Percentiles rank a stretch among this genome's conserved stretches.
These are phyloP conservation scores for Chamaea fasciata DNA, from an alignment of 2,113 vertebrate species.

Conservation along the genomic window DNA sequence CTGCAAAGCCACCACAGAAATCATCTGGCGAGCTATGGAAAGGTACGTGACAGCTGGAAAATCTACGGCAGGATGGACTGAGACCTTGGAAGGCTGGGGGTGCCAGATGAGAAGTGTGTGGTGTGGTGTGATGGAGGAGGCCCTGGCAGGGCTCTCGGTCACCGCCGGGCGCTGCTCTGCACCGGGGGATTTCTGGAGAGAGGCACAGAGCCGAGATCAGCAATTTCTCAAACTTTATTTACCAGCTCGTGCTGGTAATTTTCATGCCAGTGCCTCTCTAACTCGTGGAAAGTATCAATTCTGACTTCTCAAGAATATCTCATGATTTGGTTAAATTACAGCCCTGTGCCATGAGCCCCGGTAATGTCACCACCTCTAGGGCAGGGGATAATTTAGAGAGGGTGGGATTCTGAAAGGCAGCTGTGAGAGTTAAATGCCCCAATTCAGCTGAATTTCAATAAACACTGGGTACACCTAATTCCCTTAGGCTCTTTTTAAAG, in stretches of 20 bases:
- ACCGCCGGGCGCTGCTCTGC: neutral
- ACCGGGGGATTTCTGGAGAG: neutral
- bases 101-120: neutral
- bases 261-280: neutral
- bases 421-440: neutral
- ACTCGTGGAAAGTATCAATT: neutral
- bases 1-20: neutral
- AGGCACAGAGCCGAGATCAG: neutral
- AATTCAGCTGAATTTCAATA: neutral
- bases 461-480: neutral
- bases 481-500: neutral
- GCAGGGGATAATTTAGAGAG: neutral
- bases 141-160: slow-evolving; percentile 17
- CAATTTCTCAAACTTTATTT: neutral
- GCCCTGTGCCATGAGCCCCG: neutral
- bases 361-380: neutral
- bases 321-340: neutral
- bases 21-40: neutral
- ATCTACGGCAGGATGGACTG: neutral
- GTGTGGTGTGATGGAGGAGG: neutral
- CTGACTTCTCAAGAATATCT: neutral
- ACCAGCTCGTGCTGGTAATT: neutral
- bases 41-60: neutral
- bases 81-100: slow-evolving; percentile 3
- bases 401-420: neutral